Evolutionary conservation across 2,888 invertebrate genomes (phyloP).

Genomic region (Chironomus riparius): DNA sequence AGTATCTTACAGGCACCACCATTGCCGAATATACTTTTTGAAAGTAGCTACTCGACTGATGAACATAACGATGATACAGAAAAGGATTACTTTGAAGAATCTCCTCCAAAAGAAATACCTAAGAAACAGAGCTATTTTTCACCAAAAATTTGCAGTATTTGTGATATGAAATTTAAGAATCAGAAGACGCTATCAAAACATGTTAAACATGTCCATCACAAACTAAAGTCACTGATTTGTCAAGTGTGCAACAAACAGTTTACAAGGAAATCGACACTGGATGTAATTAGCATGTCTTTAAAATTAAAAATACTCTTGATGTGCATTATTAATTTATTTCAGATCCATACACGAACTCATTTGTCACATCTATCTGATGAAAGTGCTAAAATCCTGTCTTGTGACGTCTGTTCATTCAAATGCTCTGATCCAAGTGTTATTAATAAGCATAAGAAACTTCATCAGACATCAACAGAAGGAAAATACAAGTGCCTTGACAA

Average conservation of each 20-base stretch:
- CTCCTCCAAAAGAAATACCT: conserved; percentile 25
- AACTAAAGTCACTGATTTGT: conserved; percentile 63
- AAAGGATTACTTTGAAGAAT: not conserved
- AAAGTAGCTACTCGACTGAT: no score
- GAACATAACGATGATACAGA: not conserved
- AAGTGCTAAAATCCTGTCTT: conserved; percentile 60
- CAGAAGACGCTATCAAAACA: conserved; percentile 59
- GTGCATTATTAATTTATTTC: not conserved
- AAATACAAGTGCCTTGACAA: conserved; percentile 51
- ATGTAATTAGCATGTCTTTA: conserved; percentile 37
- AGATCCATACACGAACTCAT: conserved; percentile 65
- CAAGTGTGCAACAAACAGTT: conserved; percentile 64
- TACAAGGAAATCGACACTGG: conserved; percentile 59
- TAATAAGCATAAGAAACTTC: conserved; percentile 54
- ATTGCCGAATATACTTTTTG: not conserved
- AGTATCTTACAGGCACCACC: not conserved
- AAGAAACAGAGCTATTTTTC: conserved; percentile 44
- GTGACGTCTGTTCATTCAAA: conserved; percentile 57
- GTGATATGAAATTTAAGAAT: conserved; percentile 58
- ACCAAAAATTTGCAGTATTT: conserved; percentile 57
- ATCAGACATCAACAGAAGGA: conserved; percentile 38
- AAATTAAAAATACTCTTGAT: not conserved
- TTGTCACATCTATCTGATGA: conserved; percentile 38
- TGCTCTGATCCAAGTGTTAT: conserved; percentile 70
- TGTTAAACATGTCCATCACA: conserved; percentile 62